Evolutionary conservation across 2,113 vertebrate species (phyloP), one percentile per base, ranked within the genome.

Genomic region (Petroica traversi): DNA sequence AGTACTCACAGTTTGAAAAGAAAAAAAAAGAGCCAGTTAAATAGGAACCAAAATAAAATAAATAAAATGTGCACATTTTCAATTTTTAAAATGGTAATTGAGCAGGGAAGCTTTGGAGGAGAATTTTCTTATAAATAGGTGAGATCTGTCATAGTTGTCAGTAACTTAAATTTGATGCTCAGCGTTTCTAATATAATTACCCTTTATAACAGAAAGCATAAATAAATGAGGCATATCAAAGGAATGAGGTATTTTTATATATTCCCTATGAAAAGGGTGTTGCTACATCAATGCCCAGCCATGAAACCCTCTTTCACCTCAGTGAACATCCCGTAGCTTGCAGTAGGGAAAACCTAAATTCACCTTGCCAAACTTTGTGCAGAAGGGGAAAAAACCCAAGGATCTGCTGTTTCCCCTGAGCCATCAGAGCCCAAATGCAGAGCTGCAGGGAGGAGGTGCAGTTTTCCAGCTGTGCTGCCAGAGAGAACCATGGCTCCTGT

Each of bases 401-500:
- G 38, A 33, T 34, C n/a, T 26, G 12, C 25, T 33, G 48, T 34
- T 51, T 68, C 52, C 51, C 9, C 51, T 57, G 62, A 95, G 81
- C 91, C 80, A 59, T 17, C 33, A 29, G 64, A 51, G 48, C 38
- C 8, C n/a, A 51, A 12, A 74, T 25, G n/a, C 13, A 26, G 14
- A 38, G 43, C 12, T 12, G 11, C 4, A 73, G 58, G 72, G 73
- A 23, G 4, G 52, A 73, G 51, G 51, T 31, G 34, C 22, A 25
- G 38, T 88, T 87, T 29, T 92, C 96, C 97, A 72, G 91, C 94
- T 87, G 78, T 64, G 73, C 97, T 96, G 11, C 80, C 51, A 82
- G 97, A 94, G 96, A 92, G 95, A 97, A 88, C 96, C 93, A 49
- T 41, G 77, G 94, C 85, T 67, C 57, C 85, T 15, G 26, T 76